Evolutionary conservation across 2,888 invertebrate genomes (phyloP).

Genomic region (Orchesella flavescens): DNA sequence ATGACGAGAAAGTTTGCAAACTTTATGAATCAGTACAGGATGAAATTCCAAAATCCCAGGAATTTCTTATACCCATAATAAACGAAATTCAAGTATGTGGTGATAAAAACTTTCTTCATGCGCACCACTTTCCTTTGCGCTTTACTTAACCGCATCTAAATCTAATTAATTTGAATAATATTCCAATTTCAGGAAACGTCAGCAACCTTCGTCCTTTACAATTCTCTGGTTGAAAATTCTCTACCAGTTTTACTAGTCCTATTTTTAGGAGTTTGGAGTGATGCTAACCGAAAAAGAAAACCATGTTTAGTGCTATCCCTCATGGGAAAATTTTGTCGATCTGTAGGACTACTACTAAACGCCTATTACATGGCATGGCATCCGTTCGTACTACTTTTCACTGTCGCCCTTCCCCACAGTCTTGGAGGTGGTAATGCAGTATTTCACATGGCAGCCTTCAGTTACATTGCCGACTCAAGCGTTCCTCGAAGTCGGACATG

Average conservation of each 20-base stretch:
- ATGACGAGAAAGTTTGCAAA: conserved; percentile 64
- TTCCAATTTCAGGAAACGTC: conserved; percentile 67
- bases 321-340: conserved; percentile 69
- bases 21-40: conserved; percentile 64
- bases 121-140: neutral
- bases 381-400: conserved; percentile 67
- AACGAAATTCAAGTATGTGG: conserved; percentile 69
- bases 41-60: conserved; percentile 62
- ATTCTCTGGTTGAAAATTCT: conserved; percentile 71
- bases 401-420: conserved; percentile 69
- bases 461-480: conserved; percentile 71
- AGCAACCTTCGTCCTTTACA: conserved; percentile 69
- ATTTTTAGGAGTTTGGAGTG: conserved; percentile 72
- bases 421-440: conserved; percentile 71
- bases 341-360: conserved; percentile 69
- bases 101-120: neutral
- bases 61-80: conserved; percentile 65
- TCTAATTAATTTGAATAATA: conserved; percentile 9
- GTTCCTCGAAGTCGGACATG: conserved; percentile 71
- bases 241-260: conserved; percentile 71
- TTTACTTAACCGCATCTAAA: conserved; percentile 1
- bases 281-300: conserved; percentile 67
- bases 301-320: conserved; percentile 70
- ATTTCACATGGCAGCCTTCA: conserved; percentile 72
- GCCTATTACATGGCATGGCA: conserved; percentile 71